Percentiles rank a stretch among this genome's conserved stretches.
These are phyloP conservation scores for Acanthisitta chloris DNA, from an alignment of 2,113 vertebrate species.

Conservation along the genomic window DNA sequence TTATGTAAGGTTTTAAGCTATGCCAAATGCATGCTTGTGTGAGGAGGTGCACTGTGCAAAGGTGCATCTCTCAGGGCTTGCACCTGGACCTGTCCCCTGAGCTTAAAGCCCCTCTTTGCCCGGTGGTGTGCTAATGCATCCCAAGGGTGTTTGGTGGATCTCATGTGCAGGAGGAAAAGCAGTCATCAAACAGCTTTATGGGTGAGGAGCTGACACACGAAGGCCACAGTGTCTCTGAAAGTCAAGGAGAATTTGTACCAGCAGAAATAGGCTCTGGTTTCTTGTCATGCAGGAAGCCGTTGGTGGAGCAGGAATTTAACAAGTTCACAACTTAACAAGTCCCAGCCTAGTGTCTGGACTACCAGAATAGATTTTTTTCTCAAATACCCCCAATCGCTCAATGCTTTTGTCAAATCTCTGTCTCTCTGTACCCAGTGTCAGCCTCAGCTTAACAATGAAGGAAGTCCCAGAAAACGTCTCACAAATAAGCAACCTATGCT, in stretches of 20 bases:
- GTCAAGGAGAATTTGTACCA: conserved; percentile 28
- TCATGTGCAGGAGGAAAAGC: background rate
- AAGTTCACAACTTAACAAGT: conserved; percentile 64
- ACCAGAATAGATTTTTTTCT: conserved; percentile 63
- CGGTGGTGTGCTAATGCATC: accelerated
- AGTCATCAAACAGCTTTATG: background rate
- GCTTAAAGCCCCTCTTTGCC: background rate
- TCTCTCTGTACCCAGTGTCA: conserved; percentile 40
- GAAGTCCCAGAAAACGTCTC: conserved; percentile 47
- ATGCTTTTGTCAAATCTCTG: conserved; percentile 46
- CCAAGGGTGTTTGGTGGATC: background rate
- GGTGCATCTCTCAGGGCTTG: background rate
- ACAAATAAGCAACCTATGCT: background rate
- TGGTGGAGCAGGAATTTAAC: conserved; percentile 58
- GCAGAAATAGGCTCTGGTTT: conserved; percentile 38
- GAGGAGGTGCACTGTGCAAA: background rate
- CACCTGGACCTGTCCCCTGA: background rate
- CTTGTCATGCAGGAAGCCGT: conserved; percentile 48
- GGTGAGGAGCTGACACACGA: background rate
- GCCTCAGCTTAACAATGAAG: conserved; percentile 50
- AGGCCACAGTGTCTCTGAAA: background rate
- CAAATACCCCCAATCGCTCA: conserved; percentile 24
- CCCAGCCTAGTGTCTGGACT: conserved; percentile 61
- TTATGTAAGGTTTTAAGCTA: background rate
- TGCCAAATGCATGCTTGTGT: background rate